phyloP scores from a whole-genome alignment of 2,888 invertebrate genomes.

The Venusia cambrica region DNA sequence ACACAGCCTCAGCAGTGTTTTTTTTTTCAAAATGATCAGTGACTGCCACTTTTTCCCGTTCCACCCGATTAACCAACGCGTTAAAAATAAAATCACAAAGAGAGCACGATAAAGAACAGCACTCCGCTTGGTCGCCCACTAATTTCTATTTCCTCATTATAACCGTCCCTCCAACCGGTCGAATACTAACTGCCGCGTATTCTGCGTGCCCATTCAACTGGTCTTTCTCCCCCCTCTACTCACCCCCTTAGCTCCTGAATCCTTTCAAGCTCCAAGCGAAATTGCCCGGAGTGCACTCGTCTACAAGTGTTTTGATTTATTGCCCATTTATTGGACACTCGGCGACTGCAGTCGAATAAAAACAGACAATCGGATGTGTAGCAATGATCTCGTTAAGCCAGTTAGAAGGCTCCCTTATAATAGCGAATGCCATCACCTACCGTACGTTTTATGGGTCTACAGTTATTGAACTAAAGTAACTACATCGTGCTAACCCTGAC shows the following conservation, averaged over 20 bases:
- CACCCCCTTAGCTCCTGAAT: slow-evolving; percentile 41
- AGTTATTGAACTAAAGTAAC: neutral
- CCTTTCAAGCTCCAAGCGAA: slow-evolving; percentile 50
- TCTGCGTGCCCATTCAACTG: slow-evolving; percentile 57
- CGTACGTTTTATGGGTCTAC: slow-evolving; percentile 8
- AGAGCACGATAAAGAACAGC: slow-evolving; percentile 62
- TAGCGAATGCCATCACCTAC: slow-evolving; percentile 17
- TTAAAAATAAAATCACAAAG: slow-evolving; percentile 35
- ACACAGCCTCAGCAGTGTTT: too few species aligned
- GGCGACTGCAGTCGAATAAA: slow-evolving; percentile 45
- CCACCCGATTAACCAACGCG: slow-evolving; percentile 10
- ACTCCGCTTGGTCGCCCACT: slow-evolving; percentile 66
- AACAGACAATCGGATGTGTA: slow-evolving; percentile 47
- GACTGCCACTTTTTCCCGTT: too few species aligned
- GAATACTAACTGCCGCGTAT: slow-evolving; percentile 14
- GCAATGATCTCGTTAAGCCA: slow-evolving; percentile 38
- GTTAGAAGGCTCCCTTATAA: slow-evolving; percentile 26
- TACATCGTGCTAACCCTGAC: neutral
- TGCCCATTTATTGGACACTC: slow-evolving; percentile 68
- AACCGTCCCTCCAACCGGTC: too few species aligned
- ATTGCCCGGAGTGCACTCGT: slow-evolving; percentile 65
- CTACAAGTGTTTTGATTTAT: slow-evolving; percentile 74
- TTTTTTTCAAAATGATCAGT: too few species aligned
- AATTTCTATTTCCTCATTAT: slow-evolving; percentile 81
- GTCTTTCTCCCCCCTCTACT: slow-evolving; percentile 27